Base-by-base conservation (phyloP, 2,113 vertebrate genomes). In the Alouatta palliata region DNA sequence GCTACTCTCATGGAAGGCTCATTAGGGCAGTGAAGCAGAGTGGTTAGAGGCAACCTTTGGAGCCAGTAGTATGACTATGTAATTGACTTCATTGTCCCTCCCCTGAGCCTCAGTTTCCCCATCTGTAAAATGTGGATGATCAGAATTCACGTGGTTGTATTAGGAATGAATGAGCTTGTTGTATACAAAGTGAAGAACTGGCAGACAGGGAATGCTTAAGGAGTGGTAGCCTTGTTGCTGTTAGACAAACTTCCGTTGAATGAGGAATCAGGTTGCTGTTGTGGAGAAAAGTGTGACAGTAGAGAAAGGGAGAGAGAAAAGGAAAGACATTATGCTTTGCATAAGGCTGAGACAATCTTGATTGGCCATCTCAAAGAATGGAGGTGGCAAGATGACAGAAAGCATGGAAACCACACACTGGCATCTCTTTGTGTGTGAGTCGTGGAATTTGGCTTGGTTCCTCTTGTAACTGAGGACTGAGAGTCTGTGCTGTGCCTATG, bases 361-460 rank as follows among this genome's bases (percentile, higher is more conserved):
- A 2, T 0, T 2, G 45, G 30, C 20, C 52, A 20, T 35, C 52
- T 64, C 89, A 3, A 3, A 20, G 54, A 23, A 11, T 14, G 17
- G 49, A 54, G 61, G 8, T 2, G 1, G 73, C 2, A 30, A 89
- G 52, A 37, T 30, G 32, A 37, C 20, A 19, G 56, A 47, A 25
- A n/a, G 47, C 19, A 8, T 11, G 37, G 45, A 56, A n/a, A 52
- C 16, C 27, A 5, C 17, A 1, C 13, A 2, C 3, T 7, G n/a
- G 43, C 81, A 37, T 61, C 71, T 58, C 25, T 45, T 17, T 4
- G 1, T 23, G 52, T 25, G 4, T 47, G n/a, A 5, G 43, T 12
- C 43, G 1, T 2, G 49, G 25, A 27, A 23, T 21, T 8, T 7
- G 43, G 32, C 35, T 35, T 52, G 40, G 9, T 52, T 77, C 35